Evolutionary conservation across 2,113 vertebrate species (phyloP).

Genomic region (Dasyprocta punctata): DNA sequence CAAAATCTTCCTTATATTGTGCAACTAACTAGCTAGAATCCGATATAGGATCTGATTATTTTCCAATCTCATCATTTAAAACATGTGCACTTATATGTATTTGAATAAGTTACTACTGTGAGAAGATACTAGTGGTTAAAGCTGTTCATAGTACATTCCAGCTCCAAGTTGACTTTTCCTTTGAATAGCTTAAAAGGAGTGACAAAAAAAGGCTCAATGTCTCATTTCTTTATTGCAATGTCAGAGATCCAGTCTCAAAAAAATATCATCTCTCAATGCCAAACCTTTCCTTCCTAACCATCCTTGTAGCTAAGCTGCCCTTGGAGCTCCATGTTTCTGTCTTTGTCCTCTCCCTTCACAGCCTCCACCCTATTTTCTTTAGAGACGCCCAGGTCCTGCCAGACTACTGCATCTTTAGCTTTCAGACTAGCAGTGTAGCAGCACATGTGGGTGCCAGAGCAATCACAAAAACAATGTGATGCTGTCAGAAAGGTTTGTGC

Average conservation of each 20-base stretch:
- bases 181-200: background rate
- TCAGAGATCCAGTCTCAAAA: background rate
- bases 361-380: background rate
- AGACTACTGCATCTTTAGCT: background rate
- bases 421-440: background rate
- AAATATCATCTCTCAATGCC: background rate
- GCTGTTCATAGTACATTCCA: background rate
- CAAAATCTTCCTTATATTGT: background rate
- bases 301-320: background rate
- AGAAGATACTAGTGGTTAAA: background rate
- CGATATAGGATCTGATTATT: background rate
- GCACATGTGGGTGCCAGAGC: background rate
- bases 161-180: background rate
- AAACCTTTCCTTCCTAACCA: background rate
- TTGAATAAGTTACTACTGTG: background rate
- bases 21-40: background rate
- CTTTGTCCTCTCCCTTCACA: background rate
- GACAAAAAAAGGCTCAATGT: background rate
- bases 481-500: background rate
- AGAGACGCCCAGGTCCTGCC: background rate
- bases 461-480: background rate
- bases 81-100: background rate
- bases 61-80: background rate
- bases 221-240: background rate
- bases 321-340: background rate